Evolutionary conservation across 2,113 vertebrate species (phyloP).

Genomic region (Azemiops feae): DNA sequence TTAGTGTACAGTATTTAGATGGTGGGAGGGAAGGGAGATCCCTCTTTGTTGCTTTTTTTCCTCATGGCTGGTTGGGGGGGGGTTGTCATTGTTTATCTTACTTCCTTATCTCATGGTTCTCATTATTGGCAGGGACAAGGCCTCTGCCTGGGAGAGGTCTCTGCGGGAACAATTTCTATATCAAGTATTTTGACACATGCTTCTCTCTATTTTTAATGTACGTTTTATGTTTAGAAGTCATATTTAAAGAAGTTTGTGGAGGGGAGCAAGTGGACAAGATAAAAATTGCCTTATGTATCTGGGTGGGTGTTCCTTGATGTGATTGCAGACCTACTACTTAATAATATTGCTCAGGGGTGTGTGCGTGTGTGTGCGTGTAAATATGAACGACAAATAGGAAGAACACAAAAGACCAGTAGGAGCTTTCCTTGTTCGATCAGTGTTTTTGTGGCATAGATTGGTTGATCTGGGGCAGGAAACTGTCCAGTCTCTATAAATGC

Average conservation of each 20-base stretch:
- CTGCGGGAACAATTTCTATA: background rate
- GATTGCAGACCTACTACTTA: background rate
- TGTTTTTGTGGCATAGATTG: conserved; percentile 36
- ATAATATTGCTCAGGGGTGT: background rate
- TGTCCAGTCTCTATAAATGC: conserved; percentile 53
- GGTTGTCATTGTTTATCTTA: background rate
- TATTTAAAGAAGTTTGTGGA: conserved; percentile 5
- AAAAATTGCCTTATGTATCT: background rate
- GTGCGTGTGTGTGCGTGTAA: background rate
- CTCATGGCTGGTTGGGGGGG: background rate
- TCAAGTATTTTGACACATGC: background rate
- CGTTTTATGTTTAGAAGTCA: background rate
- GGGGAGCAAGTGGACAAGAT: background rate
- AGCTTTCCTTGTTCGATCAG: background rate
- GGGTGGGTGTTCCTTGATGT: conserved; percentile 9
- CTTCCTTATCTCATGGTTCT: background rate
- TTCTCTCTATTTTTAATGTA: background rate
- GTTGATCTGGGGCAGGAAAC: conserved; percentile 52
- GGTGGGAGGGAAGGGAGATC: background rate
- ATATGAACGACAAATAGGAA: background rate
- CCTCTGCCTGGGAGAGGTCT: conserved; percentile 10
- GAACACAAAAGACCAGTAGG: background rate
- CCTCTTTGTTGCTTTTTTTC: background rate
- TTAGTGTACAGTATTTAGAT: conserved; percentile 19
- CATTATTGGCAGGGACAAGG: background rate